phyloP scores from a whole-genome alignment of 2,113 vertebrate genomes.

The Oryzias javanicus region DNA sequence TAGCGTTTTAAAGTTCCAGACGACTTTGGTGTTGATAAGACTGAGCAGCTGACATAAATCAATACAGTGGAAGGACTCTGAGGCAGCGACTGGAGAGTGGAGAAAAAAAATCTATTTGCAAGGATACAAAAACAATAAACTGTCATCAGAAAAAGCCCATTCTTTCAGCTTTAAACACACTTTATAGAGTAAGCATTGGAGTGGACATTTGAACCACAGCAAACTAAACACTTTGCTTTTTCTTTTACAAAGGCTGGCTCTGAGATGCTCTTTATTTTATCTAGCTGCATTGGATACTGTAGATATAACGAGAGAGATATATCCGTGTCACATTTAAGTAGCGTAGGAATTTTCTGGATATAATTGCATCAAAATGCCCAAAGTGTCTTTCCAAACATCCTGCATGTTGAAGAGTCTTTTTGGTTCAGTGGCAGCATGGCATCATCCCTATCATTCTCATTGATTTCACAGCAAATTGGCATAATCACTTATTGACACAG shows the following conservation, averaged over 20 bases:
- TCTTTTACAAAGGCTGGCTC: neutral
- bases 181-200: constrained; percentile 10
- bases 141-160: constrained; percentile 12
- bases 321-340: neutral
- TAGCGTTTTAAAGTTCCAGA: constrained; percentile 1
- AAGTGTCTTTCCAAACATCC: neutral
- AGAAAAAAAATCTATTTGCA: constrained; percentile 21
- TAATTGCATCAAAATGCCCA: neutral
- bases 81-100: constrained; percentile 22
- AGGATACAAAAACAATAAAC: constrained; percentile 26
- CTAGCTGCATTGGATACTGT: neutral
- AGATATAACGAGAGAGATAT: neutral
- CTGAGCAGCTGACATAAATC: constrained; percentile 29
- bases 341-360: neutral
- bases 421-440: neutral
- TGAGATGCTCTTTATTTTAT: constrained; percentile 2
- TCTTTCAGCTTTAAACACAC: constrained; percentile 4
- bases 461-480: constrained; percentile 15
- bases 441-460: neutral
- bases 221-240: neutral
- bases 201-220: constrained; percentile 8
- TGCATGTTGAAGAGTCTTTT: neutral
- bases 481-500: neutral
- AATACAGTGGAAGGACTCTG: constrained; percentile 31
- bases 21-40: constrained; percentile 21